Percentiles rank a stretch among this genome's conserved stretches.
Conservation (phyloP, 1,140 invertebrate species). For the Pseudomyrmex concolor region DNA sequence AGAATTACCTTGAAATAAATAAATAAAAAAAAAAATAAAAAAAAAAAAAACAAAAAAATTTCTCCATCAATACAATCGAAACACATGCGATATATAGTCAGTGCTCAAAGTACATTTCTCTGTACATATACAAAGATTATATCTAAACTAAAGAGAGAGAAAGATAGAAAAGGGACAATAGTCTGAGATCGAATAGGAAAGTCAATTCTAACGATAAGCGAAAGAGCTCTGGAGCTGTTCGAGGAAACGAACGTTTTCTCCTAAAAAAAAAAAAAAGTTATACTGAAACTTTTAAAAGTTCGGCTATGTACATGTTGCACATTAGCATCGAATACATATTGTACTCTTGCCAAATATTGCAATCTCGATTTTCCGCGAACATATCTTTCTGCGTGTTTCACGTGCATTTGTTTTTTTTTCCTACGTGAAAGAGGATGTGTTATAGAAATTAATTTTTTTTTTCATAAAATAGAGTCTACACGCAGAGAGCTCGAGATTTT, state of each 20-base stretch:
- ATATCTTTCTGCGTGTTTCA: no score
- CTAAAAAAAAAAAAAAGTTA: not conserved
- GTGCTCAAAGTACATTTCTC: conserved; percentile 19
- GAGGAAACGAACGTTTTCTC: not conserved
- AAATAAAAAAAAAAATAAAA: no score
- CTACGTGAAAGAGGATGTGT: no score
- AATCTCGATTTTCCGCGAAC: no score
- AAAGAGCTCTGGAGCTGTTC: not conserved
- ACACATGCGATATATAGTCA: not conserved
- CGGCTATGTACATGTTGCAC: not conserved
- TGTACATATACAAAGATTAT: not conserved
- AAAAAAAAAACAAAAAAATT: not conserved
- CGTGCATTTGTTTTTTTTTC: no score
- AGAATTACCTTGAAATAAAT: no score
- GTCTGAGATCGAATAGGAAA: not conserved
- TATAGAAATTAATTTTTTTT: no score
- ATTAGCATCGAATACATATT: no score
- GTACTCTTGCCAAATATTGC: no score
- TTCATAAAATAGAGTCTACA: no score
- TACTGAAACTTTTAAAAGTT: conserved; percentile 27
- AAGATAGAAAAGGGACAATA: not conserved
- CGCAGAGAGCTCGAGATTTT: no score
- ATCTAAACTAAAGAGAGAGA: no score
- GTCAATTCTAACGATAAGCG: not conserved
- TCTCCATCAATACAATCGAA: not conserved